Conservation (phyloP, 2,797 vertebrate genomes). For the Eremophila alpestris region DNA sequence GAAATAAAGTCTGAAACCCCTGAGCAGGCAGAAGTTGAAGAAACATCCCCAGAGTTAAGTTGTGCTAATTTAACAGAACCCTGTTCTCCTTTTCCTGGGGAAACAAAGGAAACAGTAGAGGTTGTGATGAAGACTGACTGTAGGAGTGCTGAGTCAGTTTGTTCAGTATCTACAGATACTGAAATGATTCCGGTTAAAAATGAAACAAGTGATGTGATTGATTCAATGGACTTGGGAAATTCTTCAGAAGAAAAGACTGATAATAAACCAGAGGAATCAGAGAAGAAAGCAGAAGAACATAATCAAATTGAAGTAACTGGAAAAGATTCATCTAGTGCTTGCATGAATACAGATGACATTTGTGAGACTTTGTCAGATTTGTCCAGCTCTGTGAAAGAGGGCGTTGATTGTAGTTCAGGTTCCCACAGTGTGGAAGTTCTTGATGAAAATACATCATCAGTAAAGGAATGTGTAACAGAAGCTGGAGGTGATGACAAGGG, state of each 20-base stretch:
- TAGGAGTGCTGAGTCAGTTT: background rate
- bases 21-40: conserved; percentile 33
- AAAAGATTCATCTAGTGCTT: conserved; percentile 7
- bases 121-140: conserved; percentile 19
- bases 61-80: conserved; percentile 38
- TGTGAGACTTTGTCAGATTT: conserved; percentile 46
- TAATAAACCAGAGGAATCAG: conserved; percentile 27
- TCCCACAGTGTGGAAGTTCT: conserved; percentile 36
- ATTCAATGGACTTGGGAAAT: conserved; percentile 46
- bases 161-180: conserved; percentile 54
- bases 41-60: conserved; percentile 49
- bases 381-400: conserved; percentile 40
- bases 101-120: conserved; percentile 46
- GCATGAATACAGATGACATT: conserved; percentile 41
- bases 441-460: conserved; percentile 29
- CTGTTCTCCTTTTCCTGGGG: conserved; percentile 17
- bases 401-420: conserved; percentile 42
- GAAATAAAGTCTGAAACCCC: conserved; percentile 32
- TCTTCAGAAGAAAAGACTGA: conserved; percentile 32
- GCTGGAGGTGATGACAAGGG: conserved; percentile 15
- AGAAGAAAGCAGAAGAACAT: conserved; percentile 20
- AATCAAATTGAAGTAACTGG: conserved; percentile 13
- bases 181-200: conserved; percentile 40
- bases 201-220: conserved; percentile 37
- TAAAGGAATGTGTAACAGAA: conserved; percentile 48